Evolutionary conservation across 2,113 vertebrate species (phyloP).

Genomic region (Sphaerodactylus townsendi): DNA sequence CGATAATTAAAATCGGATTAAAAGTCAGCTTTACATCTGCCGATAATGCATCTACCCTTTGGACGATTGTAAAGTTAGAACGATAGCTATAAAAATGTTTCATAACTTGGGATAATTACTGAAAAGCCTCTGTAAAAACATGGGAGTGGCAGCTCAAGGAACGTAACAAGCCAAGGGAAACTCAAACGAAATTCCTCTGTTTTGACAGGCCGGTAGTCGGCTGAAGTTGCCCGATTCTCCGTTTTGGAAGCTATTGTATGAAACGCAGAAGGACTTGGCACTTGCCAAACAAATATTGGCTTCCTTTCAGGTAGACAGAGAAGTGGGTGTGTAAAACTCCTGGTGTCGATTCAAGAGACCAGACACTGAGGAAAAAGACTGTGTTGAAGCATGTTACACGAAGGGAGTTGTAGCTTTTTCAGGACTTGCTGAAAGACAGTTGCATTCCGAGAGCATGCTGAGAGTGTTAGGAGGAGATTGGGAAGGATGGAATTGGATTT

Average conservation of each 20-base stretch:
- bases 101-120: background rate
- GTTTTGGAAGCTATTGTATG: background rate
- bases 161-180: background rate
- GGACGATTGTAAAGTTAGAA: background rate
- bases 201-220: background rate
- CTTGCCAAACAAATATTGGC: background rate
- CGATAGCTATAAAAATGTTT: background rate
- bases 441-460: background rate
- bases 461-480: too few species aligned
- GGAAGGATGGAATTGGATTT: too few species aligned
- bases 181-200: background rate
- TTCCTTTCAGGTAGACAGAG: slow-evolving; percentile 26
- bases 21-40: background rate
- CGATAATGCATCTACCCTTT: background rate
- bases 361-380: background rate
- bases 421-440: slow-evolving; percentile 31
- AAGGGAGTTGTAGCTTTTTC: slow-evolving; percentile 13
- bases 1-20: background rate
- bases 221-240: background rate
- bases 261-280: background rate
- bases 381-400: background rate
- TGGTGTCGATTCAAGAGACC: background rate
- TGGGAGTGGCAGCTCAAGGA: background rate
- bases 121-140: background rate
- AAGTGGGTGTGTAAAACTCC: slow-evolving; percentile 13